A percentile compares a stretch with the other conserved stretches of the same genome.
phyloP scores from a whole-genome alignment of 2,888 invertebrate species.

The Entomobrya proxima region DNA sequence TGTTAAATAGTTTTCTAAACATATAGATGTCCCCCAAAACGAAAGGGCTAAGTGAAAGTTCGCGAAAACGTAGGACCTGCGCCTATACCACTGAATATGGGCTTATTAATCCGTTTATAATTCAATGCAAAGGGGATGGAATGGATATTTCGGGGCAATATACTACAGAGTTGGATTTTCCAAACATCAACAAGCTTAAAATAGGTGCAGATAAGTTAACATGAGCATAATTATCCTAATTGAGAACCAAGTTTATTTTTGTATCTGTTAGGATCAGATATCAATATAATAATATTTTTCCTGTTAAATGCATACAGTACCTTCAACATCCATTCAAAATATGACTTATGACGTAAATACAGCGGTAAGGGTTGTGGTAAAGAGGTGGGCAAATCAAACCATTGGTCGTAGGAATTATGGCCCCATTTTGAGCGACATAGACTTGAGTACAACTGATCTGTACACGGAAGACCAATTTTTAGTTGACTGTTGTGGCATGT shows the following conservation, averaged over 20 bases:
- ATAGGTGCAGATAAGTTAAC: too few species aligned
- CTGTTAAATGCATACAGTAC: neutral
- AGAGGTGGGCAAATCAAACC: neutral
- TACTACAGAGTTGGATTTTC: neutral
- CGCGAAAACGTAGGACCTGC: neutral
- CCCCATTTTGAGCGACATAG: neutral
- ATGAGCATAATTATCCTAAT: too few species aligned
- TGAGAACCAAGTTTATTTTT: too few species aligned
- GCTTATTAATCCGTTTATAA: neutral
- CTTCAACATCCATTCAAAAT: neutral
- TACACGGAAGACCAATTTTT: slow-evolving; percentile 9
- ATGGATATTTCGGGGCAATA: slow-evolving; percentile 31
- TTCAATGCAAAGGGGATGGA: slow-evolving; percentile 40
- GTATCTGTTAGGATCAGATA: neutral
- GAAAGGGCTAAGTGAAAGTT: neutral
- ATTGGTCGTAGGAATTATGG: neutral
- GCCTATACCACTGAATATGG: neutral
- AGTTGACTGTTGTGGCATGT: slow-evolving; percentile 41
- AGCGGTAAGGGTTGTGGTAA: neutral
- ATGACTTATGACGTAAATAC: neutral
- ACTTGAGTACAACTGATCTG: neutral
- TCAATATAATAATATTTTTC: neutral
- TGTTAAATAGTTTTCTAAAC: neutral
- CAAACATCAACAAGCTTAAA: neutral
- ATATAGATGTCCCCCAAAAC: slow-evolving; percentile 4